phyloP scores from a whole-genome alignment of 2,888 invertebrate species.

The Nemotelus nigrinus region DNA sequence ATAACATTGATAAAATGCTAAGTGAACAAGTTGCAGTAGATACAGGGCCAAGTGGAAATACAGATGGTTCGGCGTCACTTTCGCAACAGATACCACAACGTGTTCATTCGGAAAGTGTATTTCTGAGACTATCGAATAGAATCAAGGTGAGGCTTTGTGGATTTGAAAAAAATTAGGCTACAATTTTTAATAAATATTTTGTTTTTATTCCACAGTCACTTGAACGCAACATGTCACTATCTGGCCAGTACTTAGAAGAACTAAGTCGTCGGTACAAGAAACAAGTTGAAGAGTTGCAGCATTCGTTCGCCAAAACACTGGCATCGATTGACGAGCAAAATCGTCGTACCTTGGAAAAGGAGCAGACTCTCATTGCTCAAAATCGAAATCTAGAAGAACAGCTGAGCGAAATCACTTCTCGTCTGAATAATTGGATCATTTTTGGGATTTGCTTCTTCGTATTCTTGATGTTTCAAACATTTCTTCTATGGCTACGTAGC shows the following conservation, averaged over 20 bases:
- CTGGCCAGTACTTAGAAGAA: conserved; percentile 96
- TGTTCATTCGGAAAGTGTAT: conserved; percentile 91
- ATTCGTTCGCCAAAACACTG: conserved; percentile 82
- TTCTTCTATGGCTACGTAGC: conserved; percentile 42
- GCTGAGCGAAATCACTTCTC: conserved; percentile 70
- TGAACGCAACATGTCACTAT: conserved; percentile 96
- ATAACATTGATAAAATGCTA: conserved; percentile 60
- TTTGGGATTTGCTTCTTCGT: conserved; percentile 44
- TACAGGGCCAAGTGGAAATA: conserved; percentile 51
- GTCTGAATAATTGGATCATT: conserved; percentile 66
- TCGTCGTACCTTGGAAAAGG: conserved; percentile 76
- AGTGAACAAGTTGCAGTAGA: conserved; percentile 55
- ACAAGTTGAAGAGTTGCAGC: conserved; percentile 95
- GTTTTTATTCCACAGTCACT: conserved; percentile 70
- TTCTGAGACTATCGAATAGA: conserved; percentile 92
- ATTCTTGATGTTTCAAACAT: conserved; percentile 43
- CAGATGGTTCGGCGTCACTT: conserved; percentile 47
- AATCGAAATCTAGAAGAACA: conserved; percentile 74
- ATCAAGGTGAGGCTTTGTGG: conserved; percentile 76
- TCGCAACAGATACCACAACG: conserved; percentile 53
- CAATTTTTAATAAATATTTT: not conserved
- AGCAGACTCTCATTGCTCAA: conserved; percentile 82
- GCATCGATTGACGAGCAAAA: conserved; percentile 77
- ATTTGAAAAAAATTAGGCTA: conserved; percentile 48
- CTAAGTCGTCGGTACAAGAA: conserved; percentile 94